Conservation (phyloP, 2,888 invertebrate species). For the Blastobasis adustella region DNA sequence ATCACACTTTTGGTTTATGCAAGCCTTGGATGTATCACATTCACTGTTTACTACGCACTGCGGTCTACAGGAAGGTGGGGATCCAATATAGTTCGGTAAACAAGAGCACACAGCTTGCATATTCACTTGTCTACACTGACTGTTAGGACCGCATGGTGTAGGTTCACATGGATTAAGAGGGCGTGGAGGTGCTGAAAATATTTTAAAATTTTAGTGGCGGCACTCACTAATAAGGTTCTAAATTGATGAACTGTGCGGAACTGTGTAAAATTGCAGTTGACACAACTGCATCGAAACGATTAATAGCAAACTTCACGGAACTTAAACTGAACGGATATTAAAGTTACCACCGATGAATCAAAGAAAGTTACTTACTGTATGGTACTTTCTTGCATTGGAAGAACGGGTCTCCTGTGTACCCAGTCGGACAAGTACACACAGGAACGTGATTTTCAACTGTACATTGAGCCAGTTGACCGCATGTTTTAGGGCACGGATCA, state of each 20-base stretch:
- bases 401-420: slow-evolving; percentile 88
- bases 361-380: slow-evolving; percentile 37
- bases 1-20: slow-evolving; percentile 88
- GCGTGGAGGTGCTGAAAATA: too few relatives aligned
- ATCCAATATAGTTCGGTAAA: slow-evolving; percentile 83
- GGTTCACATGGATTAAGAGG: slow-evolving; percentile 83
- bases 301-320: too few relatives aligned
- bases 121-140: slow-evolving; percentile 87
- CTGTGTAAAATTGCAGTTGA: too few relatives aligned
- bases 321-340: too few relatives aligned
- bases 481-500: slow-evolving; percentile 89
- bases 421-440: slow-evolving; percentile 82
- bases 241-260: too few relatives aligned
- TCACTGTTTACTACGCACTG: slow-evolving; percentile 92
- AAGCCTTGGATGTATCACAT: slow-evolving; percentile 87
- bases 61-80: slow-evolving; percentile 87
- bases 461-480: slow-evolving; percentile 87
- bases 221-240: too few relatives aligned
- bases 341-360: too few relatives aligned
- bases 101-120: slow-evolving; percentile 91
- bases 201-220: too few relatives aligned
- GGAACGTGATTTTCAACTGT: slow-evolving; percentile 86
- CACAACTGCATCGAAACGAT: too few relatives aligned
- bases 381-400: slow-evolving; percentile 79
- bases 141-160: slow-evolving; percentile 91